These are phyloP conservation scores for Mixornis gularis DNA, from an alignment of 2,113 vertebrate species.

Conservation along the genomic window DNA sequence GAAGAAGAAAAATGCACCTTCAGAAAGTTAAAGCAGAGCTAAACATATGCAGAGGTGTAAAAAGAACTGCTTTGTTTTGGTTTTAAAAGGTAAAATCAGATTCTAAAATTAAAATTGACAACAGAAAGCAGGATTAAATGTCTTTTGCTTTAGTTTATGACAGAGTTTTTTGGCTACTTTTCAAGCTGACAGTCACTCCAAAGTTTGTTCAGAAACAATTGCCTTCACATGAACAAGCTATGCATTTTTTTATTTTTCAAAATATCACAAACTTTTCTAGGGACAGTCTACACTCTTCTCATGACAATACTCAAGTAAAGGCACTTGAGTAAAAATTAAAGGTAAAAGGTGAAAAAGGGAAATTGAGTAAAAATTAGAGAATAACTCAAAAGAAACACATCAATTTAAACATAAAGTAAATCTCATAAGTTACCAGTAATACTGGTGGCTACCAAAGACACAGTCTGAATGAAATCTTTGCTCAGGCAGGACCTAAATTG, in stretches of 20 bases:
- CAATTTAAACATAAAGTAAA: neutral
- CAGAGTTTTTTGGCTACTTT: neutral
- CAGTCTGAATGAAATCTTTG: neutral
- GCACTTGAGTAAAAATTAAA: neutral
- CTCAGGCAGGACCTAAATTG: neutral
- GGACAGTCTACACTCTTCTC: neutral
- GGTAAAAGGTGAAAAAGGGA: neutral
- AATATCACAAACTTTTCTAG: neutral
- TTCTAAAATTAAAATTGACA: neutral
- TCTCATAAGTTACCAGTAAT: neutral
- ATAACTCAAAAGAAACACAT: neutral
- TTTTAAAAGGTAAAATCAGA: neutral
- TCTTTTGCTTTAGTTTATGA: neutral
- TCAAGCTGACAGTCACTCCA: neutral
- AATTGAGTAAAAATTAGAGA: neutral
- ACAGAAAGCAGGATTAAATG: neutral
- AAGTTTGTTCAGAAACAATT: neutral
- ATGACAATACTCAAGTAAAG: neutral
- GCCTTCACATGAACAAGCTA: neutral
- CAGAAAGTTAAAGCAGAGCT: neutral
- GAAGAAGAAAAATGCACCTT: neutral
- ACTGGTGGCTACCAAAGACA: neutral
- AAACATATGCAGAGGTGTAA: neutral
- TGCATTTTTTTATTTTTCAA: neutral
- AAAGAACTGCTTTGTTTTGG: neutral